Percentiles rank a stretch among this genome's conserved stretches.
Conservation (phyloP, 2,797 vertebrate species). For the Cyclopterus lumpus region DNA sequence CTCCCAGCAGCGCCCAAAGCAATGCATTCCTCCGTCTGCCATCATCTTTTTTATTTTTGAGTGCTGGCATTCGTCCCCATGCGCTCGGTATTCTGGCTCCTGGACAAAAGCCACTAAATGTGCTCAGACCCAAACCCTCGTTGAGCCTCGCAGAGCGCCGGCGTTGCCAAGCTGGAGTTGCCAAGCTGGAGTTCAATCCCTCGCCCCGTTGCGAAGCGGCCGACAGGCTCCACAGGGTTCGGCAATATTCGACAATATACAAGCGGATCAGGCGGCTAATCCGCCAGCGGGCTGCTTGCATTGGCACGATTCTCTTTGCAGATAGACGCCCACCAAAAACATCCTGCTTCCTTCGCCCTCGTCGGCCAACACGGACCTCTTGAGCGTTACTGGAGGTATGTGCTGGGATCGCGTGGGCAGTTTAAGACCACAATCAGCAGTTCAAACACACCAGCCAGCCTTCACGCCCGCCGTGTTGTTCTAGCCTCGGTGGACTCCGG, state of each 20-base stretch:
- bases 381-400: neutral
- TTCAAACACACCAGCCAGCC: neutral
- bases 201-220: conserved; percentile 50
- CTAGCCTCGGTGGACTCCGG: conserved; percentile 10
- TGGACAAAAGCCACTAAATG: too few relatives aligned
- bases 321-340: conserved; percentile 14
- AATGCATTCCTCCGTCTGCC: conserved; percentile 4
- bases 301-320: conserved; percentile 26
- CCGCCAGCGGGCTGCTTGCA: conserved; percentile 28
- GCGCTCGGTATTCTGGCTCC: too few relatives aligned
- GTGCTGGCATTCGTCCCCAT: neutral
- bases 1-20: neutral
- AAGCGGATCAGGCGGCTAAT: conserved; percentile 55
- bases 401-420: neutral
- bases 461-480: conserved; percentile 6
- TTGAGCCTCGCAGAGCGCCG: conserved; percentile 12
- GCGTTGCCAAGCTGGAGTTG: too few relatives aligned
- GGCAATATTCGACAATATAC: conserved; percentile 52
- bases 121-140: neutral
- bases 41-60: neutral
- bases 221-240: conserved; percentile 43
- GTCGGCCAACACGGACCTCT: neutral
- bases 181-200: conserved; percentile 47
- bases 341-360: neutral
- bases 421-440: neutral